phyloP scores from a whole-genome alignment of 2,888 invertebrate genomes.

The Achlya flavicornis region DNA sequence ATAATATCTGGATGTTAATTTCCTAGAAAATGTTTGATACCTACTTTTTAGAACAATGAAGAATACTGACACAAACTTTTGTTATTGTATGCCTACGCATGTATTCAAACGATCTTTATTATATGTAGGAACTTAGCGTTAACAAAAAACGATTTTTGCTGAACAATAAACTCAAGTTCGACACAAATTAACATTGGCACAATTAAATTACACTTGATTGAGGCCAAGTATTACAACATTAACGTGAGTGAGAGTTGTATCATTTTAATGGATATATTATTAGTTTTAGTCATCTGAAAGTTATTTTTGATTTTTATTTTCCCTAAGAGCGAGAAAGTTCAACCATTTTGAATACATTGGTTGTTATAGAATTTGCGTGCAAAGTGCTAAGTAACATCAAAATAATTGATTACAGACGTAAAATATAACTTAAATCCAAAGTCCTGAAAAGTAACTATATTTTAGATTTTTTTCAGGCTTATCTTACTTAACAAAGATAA shows the following conservation, averaged over 20 bases:
- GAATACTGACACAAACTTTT: constrained; percentile 2
- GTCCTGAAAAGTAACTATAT: too few species aligned
- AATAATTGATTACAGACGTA: too few species aligned
- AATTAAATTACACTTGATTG: constrained; percentile 52
- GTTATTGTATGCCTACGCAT: background rate
- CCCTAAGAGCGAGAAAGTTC: too few species aligned
- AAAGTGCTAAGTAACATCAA: background rate
- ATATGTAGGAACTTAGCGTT: constrained; percentile 16
- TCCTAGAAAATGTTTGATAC: too few species aligned
- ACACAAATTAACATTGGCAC: constrained; percentile 58
- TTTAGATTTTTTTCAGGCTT: too few species aligned
- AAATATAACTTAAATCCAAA: too few species aligned
- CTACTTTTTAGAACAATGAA: background rate
- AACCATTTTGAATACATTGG: background rate
- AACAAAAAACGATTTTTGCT: constrained; percentile 37
- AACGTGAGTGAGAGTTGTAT: background rate
- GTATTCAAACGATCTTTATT: background rate
- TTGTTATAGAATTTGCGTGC: background rate
- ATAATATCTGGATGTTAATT: too few species aligned
- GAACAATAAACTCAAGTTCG: constrained; percentile 40
- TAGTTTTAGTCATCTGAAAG: background rate
- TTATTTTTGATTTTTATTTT: too few species aligned
- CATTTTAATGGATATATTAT: background rate
- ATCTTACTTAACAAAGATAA: too few species aligned
- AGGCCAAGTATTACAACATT: constrained; percentile 55